These are phyloP conservation scores for Pomatostomus ruficeps DNA, from an alignment of 2,113 vertebrate genomes.

Conservation along the genomic window DNA sequence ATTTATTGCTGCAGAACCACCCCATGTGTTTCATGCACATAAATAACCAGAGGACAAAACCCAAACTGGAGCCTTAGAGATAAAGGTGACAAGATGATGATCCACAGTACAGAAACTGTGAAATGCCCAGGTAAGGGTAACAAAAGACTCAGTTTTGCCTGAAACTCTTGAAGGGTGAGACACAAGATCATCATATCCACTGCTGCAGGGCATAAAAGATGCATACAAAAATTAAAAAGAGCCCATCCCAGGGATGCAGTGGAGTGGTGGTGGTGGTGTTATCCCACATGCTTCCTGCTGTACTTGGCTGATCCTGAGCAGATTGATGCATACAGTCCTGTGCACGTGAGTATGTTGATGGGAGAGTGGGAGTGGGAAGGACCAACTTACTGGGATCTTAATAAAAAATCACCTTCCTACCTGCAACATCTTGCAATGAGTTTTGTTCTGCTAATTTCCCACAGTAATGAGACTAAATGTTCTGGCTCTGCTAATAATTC, in stretches of 20 bases:
- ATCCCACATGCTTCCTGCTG: not conserved
- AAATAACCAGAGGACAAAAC: not conserved
- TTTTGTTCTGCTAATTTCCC: not conserved
- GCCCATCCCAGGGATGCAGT: not conserved
- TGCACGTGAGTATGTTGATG: not conserved
- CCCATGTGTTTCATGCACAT: not conserved
- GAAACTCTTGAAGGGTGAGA: not conserved
- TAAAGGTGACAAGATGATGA: not conserved
- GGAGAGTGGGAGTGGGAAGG: not conserved
- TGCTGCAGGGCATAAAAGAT: not conserved
- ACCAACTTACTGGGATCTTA: not conserved
- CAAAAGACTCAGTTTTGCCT: not conserved
- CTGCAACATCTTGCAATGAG: not conserved
- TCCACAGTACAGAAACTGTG: not conserved
- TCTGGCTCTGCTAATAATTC: not conserved
- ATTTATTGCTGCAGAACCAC: not conserved
- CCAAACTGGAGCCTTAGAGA: not conserved
- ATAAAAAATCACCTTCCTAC: not conserved
- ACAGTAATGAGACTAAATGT: not conserved
- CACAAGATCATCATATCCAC: not conserved
- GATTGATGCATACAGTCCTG: accelerated
- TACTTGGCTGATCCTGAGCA: not conserved
- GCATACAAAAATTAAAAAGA: not conserved
- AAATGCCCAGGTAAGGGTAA: not conserved
- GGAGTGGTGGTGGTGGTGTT: not conserved